A percentile compares a stretch with the other conserved stretches of the same genome.
Conservation (phyloP, 2,888 invertebrate species). For the Rugalucina vietnamica region DNA sequence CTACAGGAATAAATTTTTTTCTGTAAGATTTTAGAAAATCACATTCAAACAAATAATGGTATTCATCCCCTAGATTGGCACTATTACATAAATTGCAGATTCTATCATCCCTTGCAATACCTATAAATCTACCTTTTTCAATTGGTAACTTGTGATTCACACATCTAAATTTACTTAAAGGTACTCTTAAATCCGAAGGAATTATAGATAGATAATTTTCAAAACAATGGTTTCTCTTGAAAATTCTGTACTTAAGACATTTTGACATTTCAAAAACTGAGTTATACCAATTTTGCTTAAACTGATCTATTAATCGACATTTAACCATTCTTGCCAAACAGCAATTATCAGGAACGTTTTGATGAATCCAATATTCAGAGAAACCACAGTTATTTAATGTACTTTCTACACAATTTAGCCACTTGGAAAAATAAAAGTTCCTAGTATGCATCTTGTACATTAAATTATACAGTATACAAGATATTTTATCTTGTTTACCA, state of each 20-base stretch:
- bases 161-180: not conserved
- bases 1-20: not conserved
- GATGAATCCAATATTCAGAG: not conserved
- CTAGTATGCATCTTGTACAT: not conserved
- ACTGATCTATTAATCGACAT: not conserved
- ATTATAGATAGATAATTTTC: not conserved
- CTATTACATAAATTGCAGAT: not conserved
- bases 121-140: not conserved
- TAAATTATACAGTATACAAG: not conserved
- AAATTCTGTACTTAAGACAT: not conserved
- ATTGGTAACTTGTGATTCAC: not conserved
- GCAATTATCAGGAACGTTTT: not conserved
- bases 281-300: not conserved
- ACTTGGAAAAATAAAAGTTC: not conserved
- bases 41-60: not conserved
- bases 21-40: not conserved
- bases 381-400: constrained; percentile 1
- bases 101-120: not conserved
- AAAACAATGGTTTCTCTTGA: not conserved
- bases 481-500: not conserved
- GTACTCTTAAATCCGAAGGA: not conserved
- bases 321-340: constrained; percentile 6
- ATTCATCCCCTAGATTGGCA: not conserved
- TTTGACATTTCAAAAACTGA: not conserved
- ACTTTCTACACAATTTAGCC: not conserved